Conservation (phyloP, 1,140 invertebrate species). For the Drosophila nikananu region DNA sequence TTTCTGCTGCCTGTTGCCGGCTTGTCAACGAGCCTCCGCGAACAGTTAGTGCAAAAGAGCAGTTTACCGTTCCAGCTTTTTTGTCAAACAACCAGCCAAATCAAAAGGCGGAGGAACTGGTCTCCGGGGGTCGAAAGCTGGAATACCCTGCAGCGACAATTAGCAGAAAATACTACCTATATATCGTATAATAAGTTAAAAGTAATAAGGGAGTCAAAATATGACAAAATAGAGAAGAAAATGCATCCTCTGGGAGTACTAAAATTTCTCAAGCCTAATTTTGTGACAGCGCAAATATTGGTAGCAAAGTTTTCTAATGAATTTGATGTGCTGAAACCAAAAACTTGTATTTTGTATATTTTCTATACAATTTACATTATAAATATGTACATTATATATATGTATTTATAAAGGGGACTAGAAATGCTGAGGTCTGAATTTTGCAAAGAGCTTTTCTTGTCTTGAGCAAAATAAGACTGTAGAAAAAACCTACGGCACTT, state of each 20-base stretch:
- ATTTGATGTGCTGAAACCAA: too few species aligned
- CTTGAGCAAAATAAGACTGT: not conserved
- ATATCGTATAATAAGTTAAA: not conserved
- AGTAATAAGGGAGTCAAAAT: too few species aligned
- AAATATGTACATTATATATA: not conserved
- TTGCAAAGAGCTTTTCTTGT: not conserved
- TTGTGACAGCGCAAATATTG: too few species aligned
- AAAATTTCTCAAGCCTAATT: not conserved
- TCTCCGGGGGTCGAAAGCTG: slow-evolving; percentile 11
- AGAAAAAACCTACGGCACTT: not conserved
- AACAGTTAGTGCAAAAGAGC: slow-evolving; percentile 67
- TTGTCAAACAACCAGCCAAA: slow-evolving; percentile 73
- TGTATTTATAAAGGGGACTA: not conserved
- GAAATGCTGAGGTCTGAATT: not conserved
- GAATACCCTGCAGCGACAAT: slow-evolving; percentile 25
- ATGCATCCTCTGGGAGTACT: not conserved
- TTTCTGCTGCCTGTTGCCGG: slow-evolving; percentile 14
- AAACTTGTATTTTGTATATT: too few species aligned
- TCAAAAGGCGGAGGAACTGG: not conserved
- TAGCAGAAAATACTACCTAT: too few species aligned
- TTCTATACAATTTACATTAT: too few species aligned
- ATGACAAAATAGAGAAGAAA: not conserved
- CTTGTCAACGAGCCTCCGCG: slow-evolving; percentile 36
- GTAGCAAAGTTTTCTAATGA: too few species aligned
- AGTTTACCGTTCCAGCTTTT: slow-evolving; percentile 66